These are phyloP conservation scores for Cephalotes varians DNA, from an alignment of 2,888 invertebrate species.

Conservation along the genomic window DNA sequence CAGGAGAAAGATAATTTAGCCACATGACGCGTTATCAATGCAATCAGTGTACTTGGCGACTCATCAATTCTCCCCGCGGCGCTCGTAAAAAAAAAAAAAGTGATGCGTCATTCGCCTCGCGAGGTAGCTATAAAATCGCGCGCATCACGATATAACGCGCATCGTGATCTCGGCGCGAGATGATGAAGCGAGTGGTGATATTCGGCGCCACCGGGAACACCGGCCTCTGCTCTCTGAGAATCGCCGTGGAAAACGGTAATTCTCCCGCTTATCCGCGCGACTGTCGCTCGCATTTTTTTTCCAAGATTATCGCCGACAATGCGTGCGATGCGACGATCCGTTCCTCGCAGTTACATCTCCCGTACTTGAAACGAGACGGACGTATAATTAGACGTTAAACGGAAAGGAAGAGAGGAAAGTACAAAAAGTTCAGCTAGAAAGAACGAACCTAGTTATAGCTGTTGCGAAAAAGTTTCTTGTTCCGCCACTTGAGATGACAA, in stretches of 20 bases:
- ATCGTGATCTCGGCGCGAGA: slow-evolving; percentile 76
- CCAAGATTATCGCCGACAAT: background rate
- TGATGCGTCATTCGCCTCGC: slow-evolving; percentile 38
- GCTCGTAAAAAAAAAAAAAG: background rate
- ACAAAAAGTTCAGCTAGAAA: background rate
- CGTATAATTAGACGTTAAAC: background rate
- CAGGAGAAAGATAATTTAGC: no score
- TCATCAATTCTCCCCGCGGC: background rate
- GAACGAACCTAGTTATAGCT: background rate
- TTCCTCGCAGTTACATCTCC: background rate
- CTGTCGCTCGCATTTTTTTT: background rate
- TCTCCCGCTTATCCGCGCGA: background rate
- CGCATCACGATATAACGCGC: background rate
- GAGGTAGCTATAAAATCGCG: slow-evolving; percentile 16
- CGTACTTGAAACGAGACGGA: background rate
- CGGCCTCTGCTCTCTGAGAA: slow-evolving; percentile 91
- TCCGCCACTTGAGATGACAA: background rate
- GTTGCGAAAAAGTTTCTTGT: background rate
- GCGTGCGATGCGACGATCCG: background rate
- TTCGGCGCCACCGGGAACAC: slow-evolving; percentile 95
- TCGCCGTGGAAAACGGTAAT: slow-evolving; percentile 92
- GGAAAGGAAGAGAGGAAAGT: background rate
- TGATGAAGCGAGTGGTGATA: slow-evolving; percentile 93
- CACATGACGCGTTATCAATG: background rate
- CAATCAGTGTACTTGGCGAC: background rate